Evolutionary conservation across 1,140 invertebrate species (phyloP), one percentile per base, ranked within the genome.

Genomic region (Acromyrmex charruanus): DNA sequence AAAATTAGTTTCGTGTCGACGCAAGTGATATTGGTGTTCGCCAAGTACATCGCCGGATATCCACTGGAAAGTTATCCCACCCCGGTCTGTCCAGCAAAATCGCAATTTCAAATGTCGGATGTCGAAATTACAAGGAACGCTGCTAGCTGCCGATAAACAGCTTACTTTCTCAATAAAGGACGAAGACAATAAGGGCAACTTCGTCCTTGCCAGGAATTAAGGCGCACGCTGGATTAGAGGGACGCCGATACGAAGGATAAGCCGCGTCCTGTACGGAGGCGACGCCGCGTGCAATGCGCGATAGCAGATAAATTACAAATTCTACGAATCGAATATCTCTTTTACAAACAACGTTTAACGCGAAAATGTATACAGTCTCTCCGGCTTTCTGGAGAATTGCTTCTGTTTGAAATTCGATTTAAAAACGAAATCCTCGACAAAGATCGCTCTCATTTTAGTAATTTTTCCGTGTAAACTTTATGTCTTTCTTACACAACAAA

Each of bases 131-230:
- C 80, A 84, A 84, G 80, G 28, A 84, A 69, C 86, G 69, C 90
- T 91, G 90, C 69, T 49, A 80, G 61, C 80, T 79, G 86, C 79
- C 88, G 90, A 91, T 91, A 91, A 91, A 91, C 90, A 91, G 90
- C 90, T 91, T 91, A 89, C 88, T 89, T 91, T 91, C 88, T 88
- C 90, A 59, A 89, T 91, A 88, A 87, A 89, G 72, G 61, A 65
- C 39, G 79, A 85, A 89, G 88, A 90, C 89, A 90, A 89, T 89
- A 89, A 87, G 72, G 31, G 85, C 85, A 63, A 49, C 59, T 85
- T 84, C 69, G 80, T 63, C 53, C 44, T 84, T 71, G 80, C 39
- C 39, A 25, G 39, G 80, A 84, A 84, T 84, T 75, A 84, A 84
- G 80, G 80, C 80, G 69, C 58, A 75, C 55, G 55, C 25, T 39